Conservation (phyloP, 2,888 invertebrate species). For the Helobdella robusta region DNA sequence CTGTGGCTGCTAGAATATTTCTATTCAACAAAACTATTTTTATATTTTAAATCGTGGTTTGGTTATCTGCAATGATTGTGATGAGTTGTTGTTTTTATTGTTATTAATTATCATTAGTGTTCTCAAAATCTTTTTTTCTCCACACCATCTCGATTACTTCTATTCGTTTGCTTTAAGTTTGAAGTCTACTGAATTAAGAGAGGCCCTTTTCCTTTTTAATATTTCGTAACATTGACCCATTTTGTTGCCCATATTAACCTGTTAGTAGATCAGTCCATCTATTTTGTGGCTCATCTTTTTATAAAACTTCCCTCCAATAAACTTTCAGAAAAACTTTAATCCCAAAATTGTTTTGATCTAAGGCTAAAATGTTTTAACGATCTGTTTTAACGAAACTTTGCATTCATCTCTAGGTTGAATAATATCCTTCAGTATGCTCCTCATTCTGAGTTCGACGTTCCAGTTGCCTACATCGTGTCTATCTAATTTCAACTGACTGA, state of each 20-base stretch:
- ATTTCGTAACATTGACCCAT: slow-evolving; percentile 73
- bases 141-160: no score
- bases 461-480: slow-evolving; percentile 42
- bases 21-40: no score
- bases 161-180: no score
- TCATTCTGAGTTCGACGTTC: slow-evolving; percentile 68
- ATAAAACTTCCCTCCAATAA: slow-evolving; percentile 70
- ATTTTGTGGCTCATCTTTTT: slow-evolving; percentile 78
- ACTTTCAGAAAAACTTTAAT: slow-evolving; percentile 48
- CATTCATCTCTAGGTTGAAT: slow-evolving; percentile 58
- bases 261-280: slow-evolving; percentile 95
- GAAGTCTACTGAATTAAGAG: slow-evolving; percentile 92
- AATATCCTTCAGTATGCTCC: slow-evolving; percentile 61
- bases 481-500: no score
- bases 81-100: no score
- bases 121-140: no score
- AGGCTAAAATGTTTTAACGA: slow-evolving; percentile 79
- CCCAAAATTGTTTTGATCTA: slow-evolving; percentile 82
- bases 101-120: no score
- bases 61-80: no score
- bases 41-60: no score
- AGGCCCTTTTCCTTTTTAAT: slow-evolving; percentile 92
- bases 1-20: no score
- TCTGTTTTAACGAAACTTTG: slow-evolving; percentile 65
- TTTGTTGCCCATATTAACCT: slow-evolving; percentile 69